phyloP scores from a whole-genome alignment of 2,113 vertebrate species.

The Todiramphus saurophagus region DNA sequence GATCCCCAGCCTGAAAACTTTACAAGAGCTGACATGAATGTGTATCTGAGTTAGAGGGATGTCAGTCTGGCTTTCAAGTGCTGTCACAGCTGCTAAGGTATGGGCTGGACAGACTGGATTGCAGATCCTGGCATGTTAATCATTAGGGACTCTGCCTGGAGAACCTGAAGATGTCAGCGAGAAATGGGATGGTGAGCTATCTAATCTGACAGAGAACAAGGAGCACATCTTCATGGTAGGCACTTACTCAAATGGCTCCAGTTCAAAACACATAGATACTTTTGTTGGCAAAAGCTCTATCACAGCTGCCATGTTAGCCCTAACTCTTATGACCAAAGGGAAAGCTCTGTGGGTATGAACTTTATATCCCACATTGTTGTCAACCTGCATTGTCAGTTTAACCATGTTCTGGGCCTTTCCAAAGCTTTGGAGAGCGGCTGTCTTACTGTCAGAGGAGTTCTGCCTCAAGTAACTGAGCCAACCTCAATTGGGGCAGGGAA shows the following conservation, averaged over 20 bases:
- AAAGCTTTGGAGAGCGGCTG: neutral
- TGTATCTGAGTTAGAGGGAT: neutral
- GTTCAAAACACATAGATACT: neutral
- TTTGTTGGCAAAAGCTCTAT: neutral
- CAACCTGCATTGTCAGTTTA: neutral
- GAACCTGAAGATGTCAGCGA: neutral
- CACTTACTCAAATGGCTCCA: neutral
- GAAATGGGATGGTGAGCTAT: neutral
- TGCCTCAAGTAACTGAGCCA: neutral
- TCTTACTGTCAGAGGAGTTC: neutral
- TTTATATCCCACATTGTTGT: neutral
- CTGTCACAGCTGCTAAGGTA: neutral
- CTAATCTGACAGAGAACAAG: neutral
- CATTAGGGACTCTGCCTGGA: neutral
- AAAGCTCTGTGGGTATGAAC: neutral
- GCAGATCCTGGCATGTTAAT: neutral
- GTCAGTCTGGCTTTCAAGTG: conserved; percentile 27
- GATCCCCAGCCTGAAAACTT: neutral
- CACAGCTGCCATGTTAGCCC: neutral
- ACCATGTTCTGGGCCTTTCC: neutral
- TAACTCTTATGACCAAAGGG: neutral
- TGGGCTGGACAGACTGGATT: neutral
- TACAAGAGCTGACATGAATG: neutral
- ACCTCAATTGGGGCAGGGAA: neutral
- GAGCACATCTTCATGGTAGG: neutral